A percentile compares a stretch with the other conserved stretches of the same genome.
phyloP scores from a whole-genome alignment of 1,140 invertebrate species.

The Ruditapes philippinarum region DNA sequence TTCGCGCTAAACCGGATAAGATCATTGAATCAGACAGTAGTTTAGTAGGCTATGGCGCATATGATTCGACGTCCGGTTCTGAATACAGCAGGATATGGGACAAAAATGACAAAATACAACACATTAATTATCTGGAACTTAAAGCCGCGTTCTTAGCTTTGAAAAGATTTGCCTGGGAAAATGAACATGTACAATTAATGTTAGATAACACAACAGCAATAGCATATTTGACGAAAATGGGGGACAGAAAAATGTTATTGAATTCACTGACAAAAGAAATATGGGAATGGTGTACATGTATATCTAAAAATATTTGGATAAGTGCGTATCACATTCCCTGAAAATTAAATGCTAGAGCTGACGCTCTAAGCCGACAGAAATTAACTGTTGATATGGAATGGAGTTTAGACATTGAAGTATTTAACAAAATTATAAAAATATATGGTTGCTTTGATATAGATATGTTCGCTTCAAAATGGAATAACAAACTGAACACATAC shows the following conservation, averaged over 20 bases:
- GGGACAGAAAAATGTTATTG: background rate
- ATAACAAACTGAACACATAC: background rate
- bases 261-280: background rate
- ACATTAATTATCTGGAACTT: background rate
- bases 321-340: background rate
- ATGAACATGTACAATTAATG: background rate
- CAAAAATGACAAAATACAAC: background rate
- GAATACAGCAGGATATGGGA: too few relatives aligned
- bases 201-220: background rate
- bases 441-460: background rate
- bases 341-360: background rate
- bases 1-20: too few relatives aligned
- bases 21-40: too few relatives aligned
- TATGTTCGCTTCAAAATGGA: background rate
- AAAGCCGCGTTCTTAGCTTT: background rate
- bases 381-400: constrained; percentile 15
- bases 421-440: background rate
- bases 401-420: background rate
- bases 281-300: background rate
- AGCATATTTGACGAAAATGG: background rate
- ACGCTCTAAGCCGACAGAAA: constrained; percentile 14
- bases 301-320: background rate
- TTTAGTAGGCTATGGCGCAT: too few relatives aligned
- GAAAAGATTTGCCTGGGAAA: background rate
- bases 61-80: too few relatives aligned